Evolutionary conservation across 2,888 invertebrate species (phyloP), one percentile per base, ranked within the genome.

Genomic region (Ceriagrion tenellum): DNA sequence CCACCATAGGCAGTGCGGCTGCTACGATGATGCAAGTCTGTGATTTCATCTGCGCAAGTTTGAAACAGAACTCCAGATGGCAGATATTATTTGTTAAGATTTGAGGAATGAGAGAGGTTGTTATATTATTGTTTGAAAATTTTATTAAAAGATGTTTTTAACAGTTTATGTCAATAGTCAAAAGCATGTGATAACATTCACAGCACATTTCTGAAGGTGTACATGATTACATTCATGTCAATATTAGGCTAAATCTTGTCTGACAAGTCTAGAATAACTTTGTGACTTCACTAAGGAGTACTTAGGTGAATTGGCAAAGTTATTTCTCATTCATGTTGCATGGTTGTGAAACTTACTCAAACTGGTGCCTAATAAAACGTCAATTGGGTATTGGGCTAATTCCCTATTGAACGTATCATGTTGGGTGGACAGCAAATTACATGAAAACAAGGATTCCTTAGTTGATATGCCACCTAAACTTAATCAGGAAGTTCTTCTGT

Each of bases 91-190:
- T 93, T 47, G 47, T 93, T 93, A n/a, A 47, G 69, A 74, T 74
- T 93, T 69, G 81, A 93, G 93, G 81, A 81, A 35, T 81, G 81
- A 93, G 47, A 69, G 69, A 69, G 69, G 35, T 93, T 74, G 74
- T 93, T 93, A 93, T 93, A 69, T 89, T 55, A 89, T 89, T 93
- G 93, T 93, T 93, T 93, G 93, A 93, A 93, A 93, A 74, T 59
- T 93, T 93, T 93, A 93, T 93, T 93, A 63, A 93, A 93, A 93
- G 93, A 93, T 47, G 93, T 93, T 93, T 69, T 93, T 69, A 93
- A 93, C 93, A 93, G 93, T 47, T 93, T 93, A 93, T 69, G 63
- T 93, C 93, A 74, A 93, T 93, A 93, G 93, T 93, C 69, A 69
- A 93, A 93, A 69, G 93, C 74, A 69, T 93, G 93, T 93, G 93